These are phyloP conservation scores for Lordiphosa fenestrarum DNA, from an alignment of 2,888 invertebrate genomes.

Conservation along the genomic window DNA sequence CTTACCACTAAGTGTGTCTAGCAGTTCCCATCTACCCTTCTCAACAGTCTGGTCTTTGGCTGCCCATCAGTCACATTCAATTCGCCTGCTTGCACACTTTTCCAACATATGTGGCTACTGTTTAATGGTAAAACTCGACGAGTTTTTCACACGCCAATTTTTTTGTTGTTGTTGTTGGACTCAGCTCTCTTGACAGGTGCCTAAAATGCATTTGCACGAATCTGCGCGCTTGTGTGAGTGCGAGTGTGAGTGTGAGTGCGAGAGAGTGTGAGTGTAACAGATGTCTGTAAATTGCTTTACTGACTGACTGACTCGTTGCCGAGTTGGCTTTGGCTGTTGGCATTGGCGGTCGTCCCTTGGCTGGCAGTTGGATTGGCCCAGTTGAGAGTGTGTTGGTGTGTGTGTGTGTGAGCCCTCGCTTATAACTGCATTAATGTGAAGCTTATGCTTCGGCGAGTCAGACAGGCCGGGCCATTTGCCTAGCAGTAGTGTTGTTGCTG, in stretches of 20 bases:
- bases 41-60: too few relatives aligned
- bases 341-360: constrained; percentile 37
- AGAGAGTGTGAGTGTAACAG: constrained; percentile 38
- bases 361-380: constrained; percentile 61
- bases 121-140: too few relatives aligned
- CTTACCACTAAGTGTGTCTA: too few relatives aligned
- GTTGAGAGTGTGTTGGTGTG: constrained; percentile 42
- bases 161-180: constrained; percentile 2
- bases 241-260: constrained; percentile 9
- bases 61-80: too few relatives aligned
- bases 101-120: too few relatives aligned
- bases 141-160: too few relatives aligned
- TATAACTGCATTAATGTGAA: constrained; percentile 64
- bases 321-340: constrained; percentile 38
- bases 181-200: constrained; percentile 36
- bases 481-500: constrained; percentile 27
- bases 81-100: too few relatives aligned
- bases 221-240: constrained; percentile 21
- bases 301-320: constrained; percentile 61
- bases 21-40: too few relatives aligned
- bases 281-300: constrained; percentile 71
- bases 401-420: constrained; percentile 26
- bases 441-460: constrained; percentile 49
- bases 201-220: constrained; percentile 55
- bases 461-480: constrained; percentile 30